Conservation (phyloP, 1,140 invertebrate species). For the Drosophila sechellia region DNA sequence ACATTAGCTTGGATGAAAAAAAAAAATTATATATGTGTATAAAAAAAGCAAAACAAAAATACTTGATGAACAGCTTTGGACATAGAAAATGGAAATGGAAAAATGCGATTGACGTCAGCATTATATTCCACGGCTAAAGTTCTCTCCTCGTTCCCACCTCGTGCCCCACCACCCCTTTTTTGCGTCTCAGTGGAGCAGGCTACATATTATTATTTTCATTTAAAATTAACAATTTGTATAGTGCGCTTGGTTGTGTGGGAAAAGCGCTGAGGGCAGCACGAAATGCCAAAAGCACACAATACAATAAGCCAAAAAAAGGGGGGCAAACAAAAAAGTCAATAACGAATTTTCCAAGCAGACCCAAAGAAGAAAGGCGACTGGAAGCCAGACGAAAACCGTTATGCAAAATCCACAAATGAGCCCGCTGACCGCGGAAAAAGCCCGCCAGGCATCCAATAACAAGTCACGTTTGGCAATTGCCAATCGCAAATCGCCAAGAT, state of each 20-base stretch:
- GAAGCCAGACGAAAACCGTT: constrained; percentile 61
- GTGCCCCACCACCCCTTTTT: constrained; percentile 1
- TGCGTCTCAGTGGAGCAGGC: constrained; percentile 5
- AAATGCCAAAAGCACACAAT: constrained; percentile 32
- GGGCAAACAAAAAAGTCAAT: constrained; percentile 55
- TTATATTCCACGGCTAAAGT: constrained; percentile 76
- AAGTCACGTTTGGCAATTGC: constrained; percentile 67
- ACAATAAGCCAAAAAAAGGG: constrained; percentile 11
- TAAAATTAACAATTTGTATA: constrained; percentile 66
- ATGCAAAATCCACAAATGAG: constrained; percentile 60
- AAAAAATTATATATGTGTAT: constrained; percentile 12
- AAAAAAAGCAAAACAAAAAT: constrained; percentile 56
- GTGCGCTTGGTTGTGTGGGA: constrained; percentile 42
- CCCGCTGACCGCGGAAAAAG: constrained; percentile 13
- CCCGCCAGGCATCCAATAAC: constrained; percentile 56
- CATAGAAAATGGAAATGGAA: constrained; percentile 74
- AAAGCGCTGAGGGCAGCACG: constrained; percentile 66
- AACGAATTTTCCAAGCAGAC: constrained; percentile 61
- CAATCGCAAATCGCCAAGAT: constrained; percentile 35
- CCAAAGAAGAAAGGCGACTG: constrained; percentile 39
- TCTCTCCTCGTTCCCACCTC: constrained; percentile 3
- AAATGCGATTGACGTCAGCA: constrained; percentile 82
- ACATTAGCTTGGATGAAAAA: constrained; percentile 42
- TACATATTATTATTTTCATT: constrained; percentile 66
- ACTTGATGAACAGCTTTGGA: constrained; percentile 72